phyloP scores from a whole-genome alignment of 2,113 vertebrate species.

The Perognathus longimembris region DNA sequence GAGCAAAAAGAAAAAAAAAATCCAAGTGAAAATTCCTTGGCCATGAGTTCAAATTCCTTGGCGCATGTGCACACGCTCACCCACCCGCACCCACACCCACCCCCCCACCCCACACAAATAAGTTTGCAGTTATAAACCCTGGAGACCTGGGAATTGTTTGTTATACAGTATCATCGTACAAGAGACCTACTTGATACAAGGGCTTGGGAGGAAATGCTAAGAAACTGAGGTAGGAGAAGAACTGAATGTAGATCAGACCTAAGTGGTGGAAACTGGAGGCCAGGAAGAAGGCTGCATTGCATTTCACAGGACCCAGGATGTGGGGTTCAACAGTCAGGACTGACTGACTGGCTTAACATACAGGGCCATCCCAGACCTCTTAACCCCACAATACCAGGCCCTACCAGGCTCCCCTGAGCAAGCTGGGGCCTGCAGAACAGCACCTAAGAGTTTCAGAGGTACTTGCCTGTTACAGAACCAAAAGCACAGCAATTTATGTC shows the following conservation, averaged over 20 bases:
- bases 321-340: neutral
- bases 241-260: neutral
- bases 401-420: neutral
- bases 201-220: neutral
- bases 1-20: too few relatives aligned
- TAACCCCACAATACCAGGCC: neutral
- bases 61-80: too few relatives aligned
- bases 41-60: too few relatives aligned
- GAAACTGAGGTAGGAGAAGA: neutral
- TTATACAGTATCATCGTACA: neutral
- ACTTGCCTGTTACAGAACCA: neutral
- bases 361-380: neutral
- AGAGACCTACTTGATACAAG: neutral
- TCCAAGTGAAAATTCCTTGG: too few relatives aligned
- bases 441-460: neutral
- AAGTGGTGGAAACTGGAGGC: neutral
- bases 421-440: too few relatives aligned
- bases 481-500: conserved; percentile 29
- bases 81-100: too few relatives aligned
- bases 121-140: neutral
- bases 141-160: neutral
- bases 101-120: too few relatives aligned
- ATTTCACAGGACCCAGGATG: neutral
- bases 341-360: neutral
- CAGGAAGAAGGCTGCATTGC: neutral